Evolutionary conservation across 2,113 vertebrate genomes (phyloP).

Genomic region (Cyphomyrus plagiostoma): DNA sequence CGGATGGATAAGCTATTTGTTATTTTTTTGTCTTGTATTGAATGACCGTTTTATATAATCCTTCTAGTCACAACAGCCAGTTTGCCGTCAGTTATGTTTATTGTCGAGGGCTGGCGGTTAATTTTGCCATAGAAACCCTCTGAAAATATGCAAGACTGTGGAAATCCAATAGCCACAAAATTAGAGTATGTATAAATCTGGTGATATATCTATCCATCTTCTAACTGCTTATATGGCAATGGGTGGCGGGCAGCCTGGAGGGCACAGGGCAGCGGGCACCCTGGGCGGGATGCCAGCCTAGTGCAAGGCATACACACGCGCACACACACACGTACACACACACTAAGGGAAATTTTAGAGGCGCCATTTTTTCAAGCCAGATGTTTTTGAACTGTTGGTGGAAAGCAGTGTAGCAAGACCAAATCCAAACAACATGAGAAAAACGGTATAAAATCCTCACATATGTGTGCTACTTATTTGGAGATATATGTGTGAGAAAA

Average conservation of each 20-base stretch:
- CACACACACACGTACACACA: background rate
- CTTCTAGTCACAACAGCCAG: background rate
- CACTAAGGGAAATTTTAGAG: background rate
- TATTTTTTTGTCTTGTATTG: background rate
- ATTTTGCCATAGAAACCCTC: constrained; percentile 3
- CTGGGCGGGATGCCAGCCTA: too few species aligned
- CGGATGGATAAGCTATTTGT: background rate
- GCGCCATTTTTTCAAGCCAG: background rate
- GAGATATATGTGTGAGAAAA: background rate
- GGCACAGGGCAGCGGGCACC: background rate
- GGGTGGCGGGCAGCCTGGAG: background rate
- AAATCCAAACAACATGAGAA: background rate
- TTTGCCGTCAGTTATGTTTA: constrained; percentile 7
- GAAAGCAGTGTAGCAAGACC: background rate
- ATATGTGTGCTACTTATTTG: background rate
- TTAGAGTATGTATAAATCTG: background rate
- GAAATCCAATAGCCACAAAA: background rate
- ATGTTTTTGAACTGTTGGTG: background rate
- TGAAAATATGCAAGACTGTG: background rate
- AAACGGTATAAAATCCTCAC: background rate
- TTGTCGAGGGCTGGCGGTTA: background rate
- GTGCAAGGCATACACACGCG: background rate
- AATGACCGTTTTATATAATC: background rate
- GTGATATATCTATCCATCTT: background rate
- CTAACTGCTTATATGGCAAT: background rate